Percentiles rank a stretch among this genome's conserved stretches.
Conservation (phyloP, 2,797 vertebrate genomes). For the Peromyscus melanophrys region DNA sequence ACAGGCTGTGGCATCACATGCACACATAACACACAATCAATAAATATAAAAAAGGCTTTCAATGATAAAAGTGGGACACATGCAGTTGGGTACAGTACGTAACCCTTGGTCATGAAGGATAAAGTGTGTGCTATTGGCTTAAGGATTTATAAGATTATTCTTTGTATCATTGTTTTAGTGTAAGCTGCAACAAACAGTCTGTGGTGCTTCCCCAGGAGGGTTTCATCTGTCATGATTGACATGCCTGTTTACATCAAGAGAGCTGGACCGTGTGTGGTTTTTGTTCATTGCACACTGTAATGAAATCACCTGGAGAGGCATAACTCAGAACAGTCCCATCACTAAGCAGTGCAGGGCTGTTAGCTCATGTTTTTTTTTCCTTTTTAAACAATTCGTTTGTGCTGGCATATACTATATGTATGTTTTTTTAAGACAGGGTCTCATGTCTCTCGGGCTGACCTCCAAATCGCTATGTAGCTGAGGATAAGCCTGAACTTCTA, state of each 20-base stretch:
- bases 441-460: neutral
- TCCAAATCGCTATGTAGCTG: neutral
- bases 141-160: neutral
- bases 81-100: neutral
- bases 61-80: neutral
- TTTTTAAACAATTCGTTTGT: neutral
- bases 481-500: neutral
- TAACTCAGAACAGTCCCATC: neutral
- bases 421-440: neutral
- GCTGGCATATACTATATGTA: neutral
- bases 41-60: neutral
- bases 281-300: neutral
- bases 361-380: neutral
- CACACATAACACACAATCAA: neutral
- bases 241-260: neutral
- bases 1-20: too few relatives aligned
- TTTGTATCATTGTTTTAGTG: neutral
- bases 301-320: neutral
- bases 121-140: neutral
- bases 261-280: neutral
- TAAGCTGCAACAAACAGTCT: neutral
- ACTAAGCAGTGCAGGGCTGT: neutral
- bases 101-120: neutral
- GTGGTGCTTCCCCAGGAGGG: accelerated
- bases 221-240: neutral